phyloP scores from a whole-genome alignment of 2,797 vertebrate species.

The Sebastes steindachneri region DNA sequence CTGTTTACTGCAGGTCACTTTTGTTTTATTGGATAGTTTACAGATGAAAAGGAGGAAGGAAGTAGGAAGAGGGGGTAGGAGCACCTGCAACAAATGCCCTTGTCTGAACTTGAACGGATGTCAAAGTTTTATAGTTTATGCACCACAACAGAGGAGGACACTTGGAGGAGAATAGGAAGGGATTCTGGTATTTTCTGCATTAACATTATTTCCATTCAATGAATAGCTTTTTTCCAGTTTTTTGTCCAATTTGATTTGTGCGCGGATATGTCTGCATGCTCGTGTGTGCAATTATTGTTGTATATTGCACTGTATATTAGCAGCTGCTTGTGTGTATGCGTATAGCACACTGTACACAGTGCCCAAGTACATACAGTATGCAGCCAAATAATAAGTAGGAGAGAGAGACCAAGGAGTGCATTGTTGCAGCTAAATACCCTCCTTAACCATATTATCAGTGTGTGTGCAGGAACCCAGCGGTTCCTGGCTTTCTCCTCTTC shows the following conservation, averaged over 20 bases:
- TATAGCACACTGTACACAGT: background rate
- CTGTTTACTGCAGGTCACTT: background rate
- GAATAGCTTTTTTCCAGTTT: background rate
- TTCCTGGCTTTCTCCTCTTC: slow-evolving; percentile 75
- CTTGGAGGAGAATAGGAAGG: background rate
- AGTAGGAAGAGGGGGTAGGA: background rate
- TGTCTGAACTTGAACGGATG: background rate
- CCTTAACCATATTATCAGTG: slow-evolving; percentile 70
- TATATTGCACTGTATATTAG: background rate
- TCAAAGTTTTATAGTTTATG: background rate
- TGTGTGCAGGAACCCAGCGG: slow-evolving; percentile 72
- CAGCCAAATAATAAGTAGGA: slow-evolving; percentile 5
- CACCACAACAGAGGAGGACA: background rate
- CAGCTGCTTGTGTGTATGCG: background rate
- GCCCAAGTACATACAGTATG: background rate
- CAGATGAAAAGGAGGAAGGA: background rate
- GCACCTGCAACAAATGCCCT: background rate
- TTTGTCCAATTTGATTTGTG: background rate
- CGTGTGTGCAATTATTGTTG: background rate
- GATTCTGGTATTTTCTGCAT: background rate
- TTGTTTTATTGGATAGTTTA: slow-evolving; percentile 8
- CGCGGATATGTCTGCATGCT: background rate
- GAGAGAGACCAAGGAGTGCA: slow-evolving; percentile 40
- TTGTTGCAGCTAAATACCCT: slow-evolving; percentile 72
- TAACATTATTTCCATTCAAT: background rate